These are phyloP conservation scores for Chaetodon trifascialis DNA, from an alignment of 2,113 vertebrate species.

Conservation along the genomic window DNA sequence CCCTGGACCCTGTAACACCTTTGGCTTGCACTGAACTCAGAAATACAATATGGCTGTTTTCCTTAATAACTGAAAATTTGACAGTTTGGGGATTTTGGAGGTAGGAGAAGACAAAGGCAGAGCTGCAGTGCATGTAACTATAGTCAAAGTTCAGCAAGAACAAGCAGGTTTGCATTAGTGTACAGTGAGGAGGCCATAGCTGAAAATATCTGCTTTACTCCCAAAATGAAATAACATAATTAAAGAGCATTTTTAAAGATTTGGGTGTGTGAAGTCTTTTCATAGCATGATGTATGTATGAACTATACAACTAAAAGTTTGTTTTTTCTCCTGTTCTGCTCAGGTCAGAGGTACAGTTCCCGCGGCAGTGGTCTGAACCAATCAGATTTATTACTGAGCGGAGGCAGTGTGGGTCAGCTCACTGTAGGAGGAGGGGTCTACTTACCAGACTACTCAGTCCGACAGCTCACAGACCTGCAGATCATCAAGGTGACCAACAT, in stretches of 20 bases:
- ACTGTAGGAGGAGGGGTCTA: conserved; percentile 90
- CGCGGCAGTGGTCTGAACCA: conserved; percentile 91
- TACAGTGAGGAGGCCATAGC: neutral
- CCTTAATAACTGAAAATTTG: neutral
- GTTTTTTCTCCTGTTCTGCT: conserved; percentile 32
- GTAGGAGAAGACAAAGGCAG: neutral
- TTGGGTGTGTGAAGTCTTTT: neutral
- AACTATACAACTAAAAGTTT: neutral
- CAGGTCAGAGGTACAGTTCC: conserved; percentile 92
- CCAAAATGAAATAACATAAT: neutral
- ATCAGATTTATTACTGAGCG: conserved; percentile 91
- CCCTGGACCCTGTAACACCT: neutral
- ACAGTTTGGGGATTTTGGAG: neutral
- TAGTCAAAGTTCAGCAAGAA: neutral
- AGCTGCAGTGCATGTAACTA: neutral
- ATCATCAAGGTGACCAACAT: conserved; percentile 92
- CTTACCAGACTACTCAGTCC: conserved; percentile 95
- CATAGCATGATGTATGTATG: neutral
- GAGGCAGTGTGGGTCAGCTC: conserved; percentile 93
- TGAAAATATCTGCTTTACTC: neutral
- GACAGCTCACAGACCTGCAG: conserved; percentile 95
- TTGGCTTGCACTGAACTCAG: too few relatives aligned
- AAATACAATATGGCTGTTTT: neutral
- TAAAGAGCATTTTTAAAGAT: neutral
- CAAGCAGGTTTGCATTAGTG: neutral